Evolutionary conservation across 2,888 invertebrate species (phyloP).

Genomic region (Pterostichus niger): DNA sequence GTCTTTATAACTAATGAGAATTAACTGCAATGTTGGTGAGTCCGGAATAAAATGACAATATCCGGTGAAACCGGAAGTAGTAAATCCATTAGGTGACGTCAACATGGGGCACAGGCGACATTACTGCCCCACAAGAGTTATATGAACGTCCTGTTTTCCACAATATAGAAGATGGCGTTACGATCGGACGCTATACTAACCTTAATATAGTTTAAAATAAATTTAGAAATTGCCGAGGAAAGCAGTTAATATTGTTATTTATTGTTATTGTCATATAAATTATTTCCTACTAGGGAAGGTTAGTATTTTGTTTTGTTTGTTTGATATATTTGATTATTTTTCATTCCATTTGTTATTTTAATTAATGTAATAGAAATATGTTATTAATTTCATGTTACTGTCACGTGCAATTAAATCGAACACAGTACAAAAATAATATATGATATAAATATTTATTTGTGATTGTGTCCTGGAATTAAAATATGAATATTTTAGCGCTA

Average conservation of each 20-base stretch:
- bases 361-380: background rate
- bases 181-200: conserved; percentile 17
- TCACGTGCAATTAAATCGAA: too few species aligned
- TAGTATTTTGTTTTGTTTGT: background rate
- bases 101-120: background rate
- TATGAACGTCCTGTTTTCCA: background rate
- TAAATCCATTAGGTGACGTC: conserved; percentile 62
- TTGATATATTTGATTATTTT: background rate
- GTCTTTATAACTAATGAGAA: background rate
- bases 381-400: background rate
- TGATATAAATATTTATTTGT: too few species aligned
- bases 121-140: conserved; percentile 35
- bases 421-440: too few species aligned
- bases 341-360: background rate
- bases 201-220: conserved; percentile 11
- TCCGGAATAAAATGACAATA: conserved; percentile 62
- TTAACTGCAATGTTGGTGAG: conserved; percentile 22
- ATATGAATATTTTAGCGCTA: too few species aligned
- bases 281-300: background rate
- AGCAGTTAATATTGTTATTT: background rate
- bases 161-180: background rate
- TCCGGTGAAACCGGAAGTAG: conserved; percentile 60
- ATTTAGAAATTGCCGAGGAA: conserved; percentile 1
- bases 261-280: background rate
- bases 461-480: too few species aligned